These are phyloP conservation scores for Entelurus aequoreus DNA, from an alignment of 2,113 vertebrate genomes.

Conservation along the genomic window DNA sequence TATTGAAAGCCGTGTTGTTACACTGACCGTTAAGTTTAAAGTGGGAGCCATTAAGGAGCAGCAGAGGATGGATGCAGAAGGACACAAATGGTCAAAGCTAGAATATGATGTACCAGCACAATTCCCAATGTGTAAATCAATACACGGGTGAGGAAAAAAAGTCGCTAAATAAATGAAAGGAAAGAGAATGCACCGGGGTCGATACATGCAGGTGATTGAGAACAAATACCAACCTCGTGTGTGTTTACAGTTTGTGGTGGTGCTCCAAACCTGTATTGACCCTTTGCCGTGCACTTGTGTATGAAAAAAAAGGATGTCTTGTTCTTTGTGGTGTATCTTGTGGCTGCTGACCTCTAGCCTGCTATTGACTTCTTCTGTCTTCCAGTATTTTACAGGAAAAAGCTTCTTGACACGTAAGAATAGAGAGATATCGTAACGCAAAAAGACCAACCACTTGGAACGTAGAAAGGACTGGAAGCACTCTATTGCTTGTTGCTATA, in stretches of 20 bases:
- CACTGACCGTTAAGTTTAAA: constrained; percentile 17
- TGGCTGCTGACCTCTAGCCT: constrained; percentile 31
- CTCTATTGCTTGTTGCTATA: no score
- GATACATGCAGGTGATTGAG: constrained; percentile 63
- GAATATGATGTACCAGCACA: constrained; percentile 53
- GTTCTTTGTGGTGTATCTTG: constrained; percentile 26
- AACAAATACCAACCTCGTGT: constrained; percentile 40
- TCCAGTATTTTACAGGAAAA: constrained; percentile 44
- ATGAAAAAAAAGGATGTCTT: constrained; percentile 30
- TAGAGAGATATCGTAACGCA: constrained; percentile 1
- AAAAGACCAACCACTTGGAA: no score
- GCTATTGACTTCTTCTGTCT: constrained; percentile 43
- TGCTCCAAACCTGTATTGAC: constrained; percentile 10
- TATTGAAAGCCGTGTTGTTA: constrained; percentile 19
- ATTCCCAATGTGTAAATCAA: constrained; percentile 36
- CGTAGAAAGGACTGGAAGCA: no score
- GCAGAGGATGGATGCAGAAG: constrained; percentile 23
- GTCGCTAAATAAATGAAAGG: constrained; percentile 56
- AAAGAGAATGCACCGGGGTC: constrained; percentile 57
- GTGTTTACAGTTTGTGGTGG: constrained; percentile 29
- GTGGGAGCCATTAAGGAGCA: constrained; percentile 2
- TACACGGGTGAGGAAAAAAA: constrained; percentile 46
- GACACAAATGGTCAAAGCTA: constrained; percentile 46
- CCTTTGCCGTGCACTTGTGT: constrained; percentile 10
- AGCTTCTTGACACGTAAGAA: not conserved